Evolutionary conservation across 2,797 vertebrate species (phyloP).

Genomic region (Lutjanus argentimaculatus): DNA sequence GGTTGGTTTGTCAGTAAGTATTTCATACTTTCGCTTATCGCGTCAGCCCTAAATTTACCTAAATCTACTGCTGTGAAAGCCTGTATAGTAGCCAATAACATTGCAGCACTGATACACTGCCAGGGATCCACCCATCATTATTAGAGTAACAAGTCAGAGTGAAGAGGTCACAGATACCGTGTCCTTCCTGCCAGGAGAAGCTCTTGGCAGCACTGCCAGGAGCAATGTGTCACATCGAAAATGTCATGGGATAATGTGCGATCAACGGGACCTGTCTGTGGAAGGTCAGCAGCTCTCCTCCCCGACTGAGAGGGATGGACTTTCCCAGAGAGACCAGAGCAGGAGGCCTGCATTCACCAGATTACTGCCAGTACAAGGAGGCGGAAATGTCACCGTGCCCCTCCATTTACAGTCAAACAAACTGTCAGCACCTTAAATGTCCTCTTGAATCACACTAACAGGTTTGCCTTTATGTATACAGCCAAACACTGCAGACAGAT

Average conservation of each 20-base stretch:
- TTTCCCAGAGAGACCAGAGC: slow-evolving; percentile 47
- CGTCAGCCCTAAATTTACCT: too few relatives aligned
- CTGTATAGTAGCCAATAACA: slow-evolving; percentile 14
- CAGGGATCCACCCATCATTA: slow-evolving; percentile 45
- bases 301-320: slow-evolving; percentile 63
- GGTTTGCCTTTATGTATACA: slow-evolving; percentile 32
- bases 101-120: slow-evolving; percentile 31
- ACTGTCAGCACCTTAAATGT: slow-evolving; percentile 70
- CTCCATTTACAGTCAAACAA: slow-evolving; percentile 32
- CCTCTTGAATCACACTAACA: slow-evolving; percentile 42
- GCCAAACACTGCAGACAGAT: slow-evolving; percentile 31
- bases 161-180: slow-evolving; percentile 65
- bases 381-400: slow-evolving; percentile 63
- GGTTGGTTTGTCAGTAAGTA: too few relatives aligned
- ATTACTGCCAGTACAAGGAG: slow-evolving; percentile 55
- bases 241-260: slow-evolving; percentile 86
- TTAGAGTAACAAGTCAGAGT: slow-evolving; percentile 45
- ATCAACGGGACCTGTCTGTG: slow-evolving; percentile 79
- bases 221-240: slow-evolving; percentile 81
- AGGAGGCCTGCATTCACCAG: slow-evolving; percentile 59
- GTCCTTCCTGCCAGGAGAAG: slow-evolving; percentile 71
- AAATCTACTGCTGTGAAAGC: slow-evolving; percentile 23
- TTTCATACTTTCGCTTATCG: too few relatives aligned
- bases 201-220: slow-evolving; percentile 64
- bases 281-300: slow-evolving; percentile 81